Evolutionary conservation across 2,888 invertebrate species (phyloP).

Genomic region (Philaethria dido): DNA sequence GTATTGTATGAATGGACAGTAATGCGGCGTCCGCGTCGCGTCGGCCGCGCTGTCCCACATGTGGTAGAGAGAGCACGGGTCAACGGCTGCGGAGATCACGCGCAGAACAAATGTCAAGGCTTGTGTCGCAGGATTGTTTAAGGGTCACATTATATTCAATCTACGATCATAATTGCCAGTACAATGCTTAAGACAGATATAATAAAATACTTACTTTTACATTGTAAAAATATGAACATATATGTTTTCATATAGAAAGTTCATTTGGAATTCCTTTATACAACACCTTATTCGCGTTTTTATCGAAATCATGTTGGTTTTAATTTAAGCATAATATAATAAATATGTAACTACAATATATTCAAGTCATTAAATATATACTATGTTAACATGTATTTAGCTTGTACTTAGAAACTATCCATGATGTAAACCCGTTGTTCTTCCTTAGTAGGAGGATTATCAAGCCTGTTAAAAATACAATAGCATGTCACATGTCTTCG

Average conservation of each 20-base stretch:
- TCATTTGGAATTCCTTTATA: background rate
- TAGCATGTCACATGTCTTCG: no score
- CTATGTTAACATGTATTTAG: slow-evolving; percentile 30
- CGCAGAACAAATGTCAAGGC: slow-evolving; percentile 72
- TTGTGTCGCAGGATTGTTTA: slow-evolving; percentile 45
- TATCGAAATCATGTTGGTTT: background rate
- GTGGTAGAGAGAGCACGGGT: slow-evolving; percentile 63
- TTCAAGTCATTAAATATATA: slow-evolving; percentile 12
- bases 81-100: slow-evolving; percentile 63
- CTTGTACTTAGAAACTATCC: slow-evolving; percentile 28
- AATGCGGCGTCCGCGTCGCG: slow-evolving; percentile 52
- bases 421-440: slow-evolving; percentile 29
- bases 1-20: slow-evolving; percentile 71
- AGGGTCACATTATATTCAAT: slow-evolving; percentile 40
- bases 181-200: background rate
- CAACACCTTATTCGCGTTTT: no score
- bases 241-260: background rate
- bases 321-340: background rate
- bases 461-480: no score
- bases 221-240: background rate
- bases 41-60: slow-evolving; percentile 59
- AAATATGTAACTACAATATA: background rate
- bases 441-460: slow-evolving; percentile 28
- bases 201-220: background rate
- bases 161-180: slow-evolving; percentile 21